Percentiles rank a stretch among this genome's conserved stretches.
Conservation (phyloP, 53 echinoderm and acorn worm genomes). For the Temnopleurus reevesii region DNA sequence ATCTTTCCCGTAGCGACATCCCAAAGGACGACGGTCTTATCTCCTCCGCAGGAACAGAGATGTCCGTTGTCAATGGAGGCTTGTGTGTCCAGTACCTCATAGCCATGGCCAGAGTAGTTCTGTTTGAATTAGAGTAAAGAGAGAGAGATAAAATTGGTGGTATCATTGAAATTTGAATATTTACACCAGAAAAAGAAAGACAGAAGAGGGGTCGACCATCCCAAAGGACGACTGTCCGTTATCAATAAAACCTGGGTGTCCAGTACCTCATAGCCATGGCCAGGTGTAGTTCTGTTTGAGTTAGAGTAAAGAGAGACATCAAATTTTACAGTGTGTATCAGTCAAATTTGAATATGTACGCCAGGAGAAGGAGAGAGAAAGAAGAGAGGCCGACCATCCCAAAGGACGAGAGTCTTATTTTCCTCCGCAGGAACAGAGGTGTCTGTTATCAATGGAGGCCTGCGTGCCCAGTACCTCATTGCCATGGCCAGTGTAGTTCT, state of each 20-base stretch:
- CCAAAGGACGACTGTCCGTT: slow-evolving; percentile 93
- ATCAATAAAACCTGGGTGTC: slow-evolving; percentile 82
- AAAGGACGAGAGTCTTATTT: slow-evolving; percentile 88
- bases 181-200: too few relatives aligned
- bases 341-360: too few relatives aligned
- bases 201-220: too few relatives aligned
- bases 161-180: too few relatives aligned
- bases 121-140: too few relatives aligned
- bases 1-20: slow-evolving; percentile 83
- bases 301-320: neutral
- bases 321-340: too few relatives aligned
- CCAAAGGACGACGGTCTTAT: slow-evolving; percentile 91
- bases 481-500: slow-evolving; percentile 80
- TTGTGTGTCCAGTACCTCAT: slow-evolving; percentile 89
- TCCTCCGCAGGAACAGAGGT: slow-evolving; percentile 83
- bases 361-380: too few relatives aligned
- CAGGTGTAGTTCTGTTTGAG: slow-evolving; percentile 67
- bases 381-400: too few relatives aligned
- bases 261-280: slow-evolving; percentile 93
- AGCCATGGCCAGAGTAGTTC: slow-evolving; percentile 82
- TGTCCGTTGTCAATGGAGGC: slow-evolving; percentile 86
- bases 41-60: slow-evolving; percentile 84
- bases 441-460: slow-evolving; percentile 82
- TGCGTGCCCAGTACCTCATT: slow-evolving; percentile 91
- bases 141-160: too few relatives aligned